A percentile compares a stretch with the other conserved stretches of the same genome.
Conservation (phyloP, 2,797 vertebrate species). For the Chelmon rostratus region DNA sequence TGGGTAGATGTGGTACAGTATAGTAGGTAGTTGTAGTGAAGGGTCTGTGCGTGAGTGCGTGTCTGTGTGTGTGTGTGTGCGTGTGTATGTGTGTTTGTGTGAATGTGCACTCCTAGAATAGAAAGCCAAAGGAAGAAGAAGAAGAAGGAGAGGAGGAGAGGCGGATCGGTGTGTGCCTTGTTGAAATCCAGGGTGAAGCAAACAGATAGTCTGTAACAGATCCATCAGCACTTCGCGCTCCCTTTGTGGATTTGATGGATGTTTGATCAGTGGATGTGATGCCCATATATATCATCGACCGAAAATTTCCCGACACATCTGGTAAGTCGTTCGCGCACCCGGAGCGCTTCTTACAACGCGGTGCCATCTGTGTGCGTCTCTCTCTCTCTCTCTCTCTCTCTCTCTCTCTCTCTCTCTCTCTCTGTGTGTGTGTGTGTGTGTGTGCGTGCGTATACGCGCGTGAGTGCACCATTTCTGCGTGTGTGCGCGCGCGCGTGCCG, state of each 20-base stretch:
- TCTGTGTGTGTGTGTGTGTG: background rate
- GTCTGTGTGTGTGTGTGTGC: constrained; percentile 24
- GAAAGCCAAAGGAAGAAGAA: constrained; percentile 59
- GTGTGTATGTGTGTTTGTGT: constrained; percentile 44
- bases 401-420: constrained; percentile 1
- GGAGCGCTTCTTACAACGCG: constrained; percentile 43
- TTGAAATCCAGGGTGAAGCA: constrained; percentile 55
- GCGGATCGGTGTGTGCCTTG: constrained; percentile 62
- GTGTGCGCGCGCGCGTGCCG: constrained; percentile 37
- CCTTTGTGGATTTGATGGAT: constrained; percentile 84
- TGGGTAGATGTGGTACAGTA: constrained; percentile 63
- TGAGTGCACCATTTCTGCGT: constrained; percentile 9
- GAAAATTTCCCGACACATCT: constrained; percentile 89
- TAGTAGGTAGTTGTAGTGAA: constrained; percentile 44
- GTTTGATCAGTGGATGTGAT: constrained; percentile 87
- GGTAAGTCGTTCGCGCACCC: constrained; percentile 81
- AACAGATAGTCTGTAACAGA: constrained; percentile 50
- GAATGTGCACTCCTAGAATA: constrained; percentile 69
- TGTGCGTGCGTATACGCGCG: constrained; percentile 13
- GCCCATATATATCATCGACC: constrained; percentile 90
- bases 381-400: background rate
- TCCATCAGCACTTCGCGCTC: constrained; percentile 72
- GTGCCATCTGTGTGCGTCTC: constrained; percentile 53
- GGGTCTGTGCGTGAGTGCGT: constrained; percentile 37
- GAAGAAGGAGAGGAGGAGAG: constrained; percentile 43